phyloP scores from a whole-genome alignment of 2,113 vertebrate species.

The Catharus minimus region DNA sequence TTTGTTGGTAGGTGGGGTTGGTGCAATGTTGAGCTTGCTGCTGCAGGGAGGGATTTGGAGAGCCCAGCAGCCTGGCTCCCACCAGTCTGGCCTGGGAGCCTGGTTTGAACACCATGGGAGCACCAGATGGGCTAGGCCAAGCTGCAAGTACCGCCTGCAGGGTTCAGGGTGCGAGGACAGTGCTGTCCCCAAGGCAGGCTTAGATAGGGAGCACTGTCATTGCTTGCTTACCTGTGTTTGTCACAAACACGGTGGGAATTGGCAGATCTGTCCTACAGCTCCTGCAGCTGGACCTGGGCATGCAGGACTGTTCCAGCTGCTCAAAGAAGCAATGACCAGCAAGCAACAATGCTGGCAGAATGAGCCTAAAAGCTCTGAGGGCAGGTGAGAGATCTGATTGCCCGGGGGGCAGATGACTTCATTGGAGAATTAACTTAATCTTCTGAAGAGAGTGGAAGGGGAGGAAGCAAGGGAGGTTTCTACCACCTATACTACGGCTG shows the following conservation, averaged over 20 bases:
- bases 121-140: fast-evolving
- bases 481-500: neutral
- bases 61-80: neutral
- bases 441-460: fast-evolving
- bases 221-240: neutral
- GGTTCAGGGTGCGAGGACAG: neutral
- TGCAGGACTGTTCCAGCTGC: neutral
- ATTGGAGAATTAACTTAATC: neutral
- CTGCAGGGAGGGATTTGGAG: neutral
- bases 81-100: fast-evolving
- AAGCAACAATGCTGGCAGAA: neutral
- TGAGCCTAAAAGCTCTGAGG: neutral
- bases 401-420: neutral
- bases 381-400: neutral
- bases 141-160: fast-evolving
- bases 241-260: fast-evolving
- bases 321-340: fast-evolving
- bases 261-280: neutral
- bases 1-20: neutral
- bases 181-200: neutral
- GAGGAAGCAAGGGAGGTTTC: neutral
- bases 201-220: fast-evolving
- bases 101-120: neutral
- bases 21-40: neutral
- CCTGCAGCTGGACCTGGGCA: fast-evolving